Base-by-base conservation (phyloP, 2,113 vertebrate species). In the Austrofundulus limnaeus region DNA sequence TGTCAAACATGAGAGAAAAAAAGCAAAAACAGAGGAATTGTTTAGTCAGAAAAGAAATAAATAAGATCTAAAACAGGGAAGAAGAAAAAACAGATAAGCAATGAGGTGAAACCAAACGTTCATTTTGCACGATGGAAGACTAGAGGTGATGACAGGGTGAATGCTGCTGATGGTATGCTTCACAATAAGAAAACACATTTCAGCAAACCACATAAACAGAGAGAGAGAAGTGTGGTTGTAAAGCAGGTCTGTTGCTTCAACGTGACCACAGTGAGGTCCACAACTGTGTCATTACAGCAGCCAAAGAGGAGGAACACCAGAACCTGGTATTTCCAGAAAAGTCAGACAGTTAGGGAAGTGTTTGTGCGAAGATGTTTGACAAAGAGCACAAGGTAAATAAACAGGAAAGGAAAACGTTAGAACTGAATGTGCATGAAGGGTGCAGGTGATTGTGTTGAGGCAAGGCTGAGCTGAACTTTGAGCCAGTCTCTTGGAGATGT, bases 231-330 rank as follows among this genome's bases (percentile, higher is more conserved):
- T 75, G 66, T 13, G 47, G 70, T 53, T 75, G 50, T 47, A 61
- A 67, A 66, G 72, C 19, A 12, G 61, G 76, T 56, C 60, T 59
- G 62, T 66, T 80, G 70, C 77, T 78, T 78, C 61, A 64, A 74
- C 62, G 45, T 5, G 31, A 58, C 60, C 58, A 3, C 72, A 37
- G 57, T 9, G 47, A 70, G 61, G 43, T 39, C 75, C 77, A 43
- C 61, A 82, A 80, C 59, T 77, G 52, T 82, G 73, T 85, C 81
- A 83, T 89, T 87, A 81, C 70, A 58, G 21, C 60, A 55, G 60
- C 69, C 63, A 25, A 66, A 16, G 47, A 59, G 53, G 66, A 77
- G 25, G 38, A 82, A 67, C 61, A 66, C 66, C 63, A 28, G 46
- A 52, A 69, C 50, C 38, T 47, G 45, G 52, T 71, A 50, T 70